Evolutionary conservation across 2,113 vertebrate genomes (phyloP), one percentile per base, ranked within the genome.

Genomic region (Seriola quinqueradiata): DNA sequence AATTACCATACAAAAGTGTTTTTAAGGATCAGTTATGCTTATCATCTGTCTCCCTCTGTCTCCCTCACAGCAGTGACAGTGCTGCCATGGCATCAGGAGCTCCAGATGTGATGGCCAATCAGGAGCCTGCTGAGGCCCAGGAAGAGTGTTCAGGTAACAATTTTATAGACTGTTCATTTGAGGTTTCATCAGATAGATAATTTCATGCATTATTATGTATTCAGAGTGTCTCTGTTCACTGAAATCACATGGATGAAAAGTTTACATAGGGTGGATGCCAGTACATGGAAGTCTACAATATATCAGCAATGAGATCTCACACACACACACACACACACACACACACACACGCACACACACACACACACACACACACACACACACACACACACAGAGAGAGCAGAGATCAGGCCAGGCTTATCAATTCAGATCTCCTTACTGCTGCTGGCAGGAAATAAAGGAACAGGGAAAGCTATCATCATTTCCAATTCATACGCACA

Each of bases 61-160:
- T 73, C 50, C n/a, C n/a, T 75, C 55, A 65, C 85, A 95, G 94
- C 92, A 97, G 96, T 92, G 94, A 96, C 84, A 85, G 84, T 38
- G 80, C 69, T 82, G 93, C 87, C 79, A 97, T 97, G 96, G 96
- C 95, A 50, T 95, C 95, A 0, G 94, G 91, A 83, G 66, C 89
- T 76, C 86, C 92, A 74, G 96, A 96, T 7, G 77, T 88, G 87
- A 89, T 75, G 65, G 79, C 82, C 72, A 90, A 88, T 80, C 82
- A 93, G 87, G 96, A 96, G 76, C 65, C 87, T 50, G 87, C 94
- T 70, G 96, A 97, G 32, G 34, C 63, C 3, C 72, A 57, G 0
- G 96, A 97, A 67, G 96, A 97, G 19, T 95, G 94, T 89, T 84
- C 96, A 94, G 96, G 97, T 93, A 89, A 55, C n/a, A 3, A 1